phyloP scores from a whole-genome alignment of 1,140 invertebrate genomes.

The Tribolium castaneum region DNA sequence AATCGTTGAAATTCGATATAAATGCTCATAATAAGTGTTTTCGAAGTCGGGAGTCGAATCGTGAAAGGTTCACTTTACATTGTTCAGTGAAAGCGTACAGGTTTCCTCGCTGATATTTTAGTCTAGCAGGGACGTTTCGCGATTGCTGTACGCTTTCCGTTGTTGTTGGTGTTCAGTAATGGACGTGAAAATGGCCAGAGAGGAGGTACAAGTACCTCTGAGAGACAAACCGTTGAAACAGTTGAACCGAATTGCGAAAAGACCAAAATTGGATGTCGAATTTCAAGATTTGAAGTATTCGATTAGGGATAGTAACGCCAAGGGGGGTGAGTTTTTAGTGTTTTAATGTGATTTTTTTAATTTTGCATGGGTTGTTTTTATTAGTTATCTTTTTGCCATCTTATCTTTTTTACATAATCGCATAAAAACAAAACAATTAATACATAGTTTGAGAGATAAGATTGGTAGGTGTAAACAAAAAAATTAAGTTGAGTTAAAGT shows the following conservation, averaged over 20 bases:
- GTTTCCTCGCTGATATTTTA: background rate
- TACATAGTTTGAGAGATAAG: no score
- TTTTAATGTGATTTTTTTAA: background rate
- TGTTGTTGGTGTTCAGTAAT: background rate
- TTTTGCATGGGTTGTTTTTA: background rate
- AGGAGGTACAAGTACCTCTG: background rate
- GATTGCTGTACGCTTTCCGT: background rate
- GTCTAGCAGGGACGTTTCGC: background rate
- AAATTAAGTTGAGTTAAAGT: no score
- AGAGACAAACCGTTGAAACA: conserved; percentile 30
- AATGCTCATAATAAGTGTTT: background rate
- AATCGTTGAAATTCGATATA: background rate
- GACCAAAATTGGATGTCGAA: conserved; percentile 86
- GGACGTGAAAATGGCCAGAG: conserved; percentile 4
- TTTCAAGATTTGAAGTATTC: conserved; percentile 82
- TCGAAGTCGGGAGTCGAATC: background rate
- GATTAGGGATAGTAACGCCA: conserved; percentile 8
- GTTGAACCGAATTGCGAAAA: conserved; percentile 65
- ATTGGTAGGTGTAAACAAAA: no score
- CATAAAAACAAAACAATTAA: no score
- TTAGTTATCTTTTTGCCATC: background rate
- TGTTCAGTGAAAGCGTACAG: background rate
- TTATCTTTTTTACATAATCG: background rate
- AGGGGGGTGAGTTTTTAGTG: conserved; percentile 14
- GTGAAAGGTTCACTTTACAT: background rate